phyloP scores from a whole-genome alignment of 2,113 vertebrate species.

The Nipponia nippon region DNA sequence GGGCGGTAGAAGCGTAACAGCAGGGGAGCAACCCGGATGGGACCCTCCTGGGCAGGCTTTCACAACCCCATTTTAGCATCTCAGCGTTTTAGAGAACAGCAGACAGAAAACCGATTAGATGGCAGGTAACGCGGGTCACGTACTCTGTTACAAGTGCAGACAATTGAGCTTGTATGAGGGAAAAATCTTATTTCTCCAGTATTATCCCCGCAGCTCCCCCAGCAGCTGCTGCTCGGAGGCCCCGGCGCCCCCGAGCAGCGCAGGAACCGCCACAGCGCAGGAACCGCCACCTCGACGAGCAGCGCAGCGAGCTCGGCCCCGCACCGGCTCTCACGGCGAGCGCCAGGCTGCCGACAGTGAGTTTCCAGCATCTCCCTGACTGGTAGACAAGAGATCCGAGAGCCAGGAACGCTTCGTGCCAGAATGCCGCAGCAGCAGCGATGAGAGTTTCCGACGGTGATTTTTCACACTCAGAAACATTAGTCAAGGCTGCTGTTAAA shows the following conservation, averaged over 20 bases:
- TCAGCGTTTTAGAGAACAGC: background rate
- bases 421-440: no score
- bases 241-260: fast-evolving
- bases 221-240: fast-evolving
- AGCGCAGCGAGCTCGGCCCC: fast-evolving
- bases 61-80: fast-evolving
- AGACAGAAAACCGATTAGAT: fast-evolving
- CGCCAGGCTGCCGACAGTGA: fast-evolving
- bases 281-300: fast-evolving
- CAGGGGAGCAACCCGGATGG: fast-evolving
- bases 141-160: no score
- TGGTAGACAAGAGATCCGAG: fast-evolving
- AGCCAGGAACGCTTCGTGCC: background rate
- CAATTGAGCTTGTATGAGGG: fast-evolving
- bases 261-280: fast-evolving
- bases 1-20: background rate
- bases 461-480: fast-evolving
- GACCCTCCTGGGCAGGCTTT: fast-evolving
- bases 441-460: fast-evolving
- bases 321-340: fast-evolving
- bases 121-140: fast-evolving
- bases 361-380: background rate
- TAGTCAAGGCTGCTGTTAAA: background rate
- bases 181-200: fast-evolving
- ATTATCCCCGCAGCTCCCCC: background rate